Conservation (phyloP, 2,888 invertebrate species). For the Argyresthia goedartella region DNA sequence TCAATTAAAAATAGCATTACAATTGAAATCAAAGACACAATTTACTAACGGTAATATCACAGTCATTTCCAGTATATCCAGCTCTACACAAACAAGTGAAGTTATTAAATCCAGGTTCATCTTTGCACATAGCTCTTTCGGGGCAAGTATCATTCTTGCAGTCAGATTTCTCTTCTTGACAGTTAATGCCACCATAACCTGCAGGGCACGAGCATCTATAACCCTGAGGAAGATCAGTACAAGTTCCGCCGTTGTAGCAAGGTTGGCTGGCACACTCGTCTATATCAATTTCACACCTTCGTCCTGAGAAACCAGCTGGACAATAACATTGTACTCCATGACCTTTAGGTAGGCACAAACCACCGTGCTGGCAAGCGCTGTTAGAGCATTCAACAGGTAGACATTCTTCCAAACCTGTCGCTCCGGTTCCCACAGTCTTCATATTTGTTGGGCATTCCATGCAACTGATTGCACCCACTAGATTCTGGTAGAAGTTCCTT, state of each 20-base stretch:
- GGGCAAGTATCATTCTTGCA: conserved; percentile 93
- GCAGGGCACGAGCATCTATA: conserved; percentile 90
- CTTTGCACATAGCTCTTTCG: conserved; percentile 97
- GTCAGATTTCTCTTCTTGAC: conserved; percentile 93
- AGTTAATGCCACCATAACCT: conserved; percentile 93
- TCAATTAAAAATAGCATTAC: too few species aligned
- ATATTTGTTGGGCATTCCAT: conserved; percentile 92
- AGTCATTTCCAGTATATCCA: conserved; percentile 94
- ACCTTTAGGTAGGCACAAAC: conserved; percentile 89
- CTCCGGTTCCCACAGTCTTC: conserved; percentile 85
- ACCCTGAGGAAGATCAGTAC: conserved; percentile 92
- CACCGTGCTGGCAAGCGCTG: conserved; percentile 91
- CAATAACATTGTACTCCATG: conserved; percentile 93
- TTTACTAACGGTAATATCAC: conserved; percentile 82
- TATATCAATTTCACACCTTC: conserved; percentile 93
- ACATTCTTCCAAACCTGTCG: conserved; percentile 88
- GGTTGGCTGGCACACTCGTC: conserved; percentile 96
- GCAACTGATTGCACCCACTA: conserved; percentile 87
- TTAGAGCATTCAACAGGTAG: conserved; percentile 89
- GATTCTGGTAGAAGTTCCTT: conserved; percentile 90
- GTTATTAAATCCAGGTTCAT: conserved; percentile 90
- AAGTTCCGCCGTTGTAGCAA: conserved; percentile 93
- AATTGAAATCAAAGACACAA: too few species aligned
- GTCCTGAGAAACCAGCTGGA: conserved; percentile 94
- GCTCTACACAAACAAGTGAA: conserved; percentile 93